Evolutionary conservation across 1,140 invertebrate genomes (phyloP), one percentile per base, ranked within the genome.

Genomic region (Pogonognathellus flavescens): DNA sequence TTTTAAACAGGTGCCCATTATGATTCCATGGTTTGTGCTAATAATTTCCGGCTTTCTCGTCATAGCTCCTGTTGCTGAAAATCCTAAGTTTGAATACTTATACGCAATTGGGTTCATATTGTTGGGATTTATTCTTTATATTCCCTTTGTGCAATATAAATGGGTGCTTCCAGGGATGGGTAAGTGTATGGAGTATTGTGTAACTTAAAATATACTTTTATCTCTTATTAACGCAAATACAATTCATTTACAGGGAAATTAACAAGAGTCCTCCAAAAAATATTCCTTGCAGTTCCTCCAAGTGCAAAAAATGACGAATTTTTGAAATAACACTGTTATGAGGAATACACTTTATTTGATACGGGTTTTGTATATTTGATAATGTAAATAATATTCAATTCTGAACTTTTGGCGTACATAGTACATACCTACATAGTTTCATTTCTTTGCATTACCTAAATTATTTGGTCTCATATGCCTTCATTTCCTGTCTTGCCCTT

Each of bases 131-230:
- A n/a, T 92, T 6, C 90, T 93, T 85, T 93, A 93, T 84, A 83
- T 92, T 49, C 92, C 92, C 14, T 92, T 93, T 87, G 92, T 93
- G 1, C 89, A 91, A 82, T 92, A 91, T 83, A 90, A 91, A 86
- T 86, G 88, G 49, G 87, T 87, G 10, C 59, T 90, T 14, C 89
- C 89, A 11, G 89, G 89, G 25, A 89, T 89, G 87, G 85, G 89
- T 90, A 84, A 86, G 59, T n/a, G 6, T 49, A 53, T 76, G 22
- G 22, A 55, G 22, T 82, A 57, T 13, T 59, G 6, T 41, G 31
- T 41, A 41, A 41, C 1, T 55, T 14, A 4, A 49, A 31, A 18
- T 22, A 59, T 60, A 59, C 22, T 41, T 41, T 41, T 41, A 41
- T 41, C 31, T 41, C 13, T 16, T 80, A 10, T 41, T 80, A 1